Conservation (phyloP, 2,113 vertebrate species). For the Sclerurus mexicanus region DNA sequence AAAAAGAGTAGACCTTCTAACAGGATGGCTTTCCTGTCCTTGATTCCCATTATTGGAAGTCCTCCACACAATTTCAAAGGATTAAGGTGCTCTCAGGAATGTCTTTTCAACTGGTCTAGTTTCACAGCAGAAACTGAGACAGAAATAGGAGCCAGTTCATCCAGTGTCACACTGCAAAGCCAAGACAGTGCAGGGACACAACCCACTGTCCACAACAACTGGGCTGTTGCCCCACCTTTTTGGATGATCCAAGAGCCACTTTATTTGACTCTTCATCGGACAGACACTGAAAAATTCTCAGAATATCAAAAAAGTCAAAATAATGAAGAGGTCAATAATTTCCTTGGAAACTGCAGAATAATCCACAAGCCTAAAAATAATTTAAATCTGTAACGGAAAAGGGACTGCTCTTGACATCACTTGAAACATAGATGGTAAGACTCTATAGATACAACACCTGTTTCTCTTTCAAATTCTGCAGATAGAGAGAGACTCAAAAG, state of each 20-base stretch:
- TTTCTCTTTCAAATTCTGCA: slow-evolving; percentile 28
- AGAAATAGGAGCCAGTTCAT: not conserved
- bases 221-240: not conserved
- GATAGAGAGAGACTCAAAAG: slow-evolving; percentile 14
- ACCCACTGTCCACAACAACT: not conserved
- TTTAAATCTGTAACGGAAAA: not conserved
- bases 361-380: not conserved
- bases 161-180: not conserved
- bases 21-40: not conserved
- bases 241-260: not conserved
- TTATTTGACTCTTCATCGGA: not conserved
- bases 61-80: not conserved
- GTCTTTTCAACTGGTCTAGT: not conserved
- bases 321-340: not conserved
- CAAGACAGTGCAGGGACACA: not conserved
- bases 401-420: not conserved
- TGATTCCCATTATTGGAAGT: fast-evolving
- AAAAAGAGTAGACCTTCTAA: not conserved
- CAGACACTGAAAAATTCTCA: not conserved
- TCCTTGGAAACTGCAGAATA: not conserved
- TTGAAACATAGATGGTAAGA: slow-evolving; percentile 1
- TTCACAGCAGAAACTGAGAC: not conserved
- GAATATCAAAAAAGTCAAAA: not conserved
- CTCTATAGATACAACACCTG: not conserved
- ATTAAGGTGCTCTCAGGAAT: not conserved